Conservation (phyloP, 2,797 vertebrate genomes). For the Darevskia mixta region DNA sequence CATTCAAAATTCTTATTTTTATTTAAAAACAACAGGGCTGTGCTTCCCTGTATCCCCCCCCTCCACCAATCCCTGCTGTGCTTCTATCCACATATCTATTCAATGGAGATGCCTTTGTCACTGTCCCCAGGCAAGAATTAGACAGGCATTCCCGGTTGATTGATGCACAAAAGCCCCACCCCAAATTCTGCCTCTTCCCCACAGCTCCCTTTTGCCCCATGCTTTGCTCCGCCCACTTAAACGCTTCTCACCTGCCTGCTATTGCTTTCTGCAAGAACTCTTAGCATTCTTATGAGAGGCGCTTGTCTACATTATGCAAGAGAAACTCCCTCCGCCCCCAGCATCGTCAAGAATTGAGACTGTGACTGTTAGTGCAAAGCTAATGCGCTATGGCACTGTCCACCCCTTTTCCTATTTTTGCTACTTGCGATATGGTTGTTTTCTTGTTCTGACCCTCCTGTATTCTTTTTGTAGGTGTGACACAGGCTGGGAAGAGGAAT, state of each 20-base stretch:
- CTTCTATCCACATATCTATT: not conserved
- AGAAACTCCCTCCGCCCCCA: not conserved
- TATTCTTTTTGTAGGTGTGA: constrained; percentile 86
- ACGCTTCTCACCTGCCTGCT: not conserved
- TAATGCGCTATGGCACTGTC: not conserved
- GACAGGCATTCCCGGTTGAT: not conserved
- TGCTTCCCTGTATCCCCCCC: too few species aligned
- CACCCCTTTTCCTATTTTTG: not conserved
- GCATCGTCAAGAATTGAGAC: too few species aligned
- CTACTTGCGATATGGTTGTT: not conserved
- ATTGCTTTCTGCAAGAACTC: not conserved
- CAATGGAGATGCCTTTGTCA: not conserved
- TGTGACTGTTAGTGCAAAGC: too few species aligned
- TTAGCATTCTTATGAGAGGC: not conserved
- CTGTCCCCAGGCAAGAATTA: not conserved
- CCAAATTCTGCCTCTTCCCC: not conserved
- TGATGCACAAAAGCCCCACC: not conserved
- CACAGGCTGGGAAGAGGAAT: constrained; percentile 91
- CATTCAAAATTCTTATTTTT: too few species aligned
- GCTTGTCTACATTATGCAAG: not conserved
- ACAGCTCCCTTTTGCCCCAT: not conserved
- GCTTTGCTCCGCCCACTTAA: not conserved
- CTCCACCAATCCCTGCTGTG: not conserved
- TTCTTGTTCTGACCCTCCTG: not conserved
- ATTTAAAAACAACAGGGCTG: not conserved